Evolutionary conservation across 2,888 invertebrate genomes (phyloP).

Genomic region (Cosmorhoe ocellata): DNA sequence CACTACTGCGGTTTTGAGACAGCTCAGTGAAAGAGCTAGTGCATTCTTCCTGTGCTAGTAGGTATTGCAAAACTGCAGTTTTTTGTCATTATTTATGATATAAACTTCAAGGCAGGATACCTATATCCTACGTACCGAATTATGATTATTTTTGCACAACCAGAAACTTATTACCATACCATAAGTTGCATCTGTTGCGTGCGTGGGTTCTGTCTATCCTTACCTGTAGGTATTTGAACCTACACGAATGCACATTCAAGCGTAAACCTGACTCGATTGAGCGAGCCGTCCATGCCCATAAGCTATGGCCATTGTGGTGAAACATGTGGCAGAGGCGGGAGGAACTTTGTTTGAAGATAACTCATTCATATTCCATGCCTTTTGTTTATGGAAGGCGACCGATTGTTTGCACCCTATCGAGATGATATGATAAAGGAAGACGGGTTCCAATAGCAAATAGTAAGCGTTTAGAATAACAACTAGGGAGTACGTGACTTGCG

Average conservation of each 20-base stretch:
- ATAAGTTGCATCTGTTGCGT: too few relatives aligned
- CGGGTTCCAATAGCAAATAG: constrained; percentile 18
- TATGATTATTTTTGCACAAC: too few relatives aligned
- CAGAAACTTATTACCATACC: too few relatives aligned
- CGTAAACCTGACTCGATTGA: constrained; percentile 8
- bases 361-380: constrained; percentile 42
- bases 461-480: constrained; percentile 27
- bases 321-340: constrained; percentile 30
- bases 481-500: constrained; percentile 22
- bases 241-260: constrained; percentile 2
- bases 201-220: too few relatives aligned
- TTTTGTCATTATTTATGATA: too few relatives aligned
- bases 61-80: too few relatives aligned
- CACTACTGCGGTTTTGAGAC: constrained; percentile 27
- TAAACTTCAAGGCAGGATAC: too few relatives aligned
- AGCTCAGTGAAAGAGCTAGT: constrained; percentile 6
- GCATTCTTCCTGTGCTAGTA: not conserved
- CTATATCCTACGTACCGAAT: too few relatives aligned
- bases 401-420: constrained; percentile 32
- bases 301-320: constrained; percentile 22
- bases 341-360: constrained; percentile 43
- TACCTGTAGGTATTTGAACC: too few relatives aligned
- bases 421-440: constrained; percentile 31
- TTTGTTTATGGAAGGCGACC: constrained; percentile 40
- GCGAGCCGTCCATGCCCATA: constrained; percentile 5